Evolutionary conservation across 2,797 vertebrate genomes (phyloP), one percentile per base, ranked within the genome.

Genomic region (Betta splendens): DNA sequence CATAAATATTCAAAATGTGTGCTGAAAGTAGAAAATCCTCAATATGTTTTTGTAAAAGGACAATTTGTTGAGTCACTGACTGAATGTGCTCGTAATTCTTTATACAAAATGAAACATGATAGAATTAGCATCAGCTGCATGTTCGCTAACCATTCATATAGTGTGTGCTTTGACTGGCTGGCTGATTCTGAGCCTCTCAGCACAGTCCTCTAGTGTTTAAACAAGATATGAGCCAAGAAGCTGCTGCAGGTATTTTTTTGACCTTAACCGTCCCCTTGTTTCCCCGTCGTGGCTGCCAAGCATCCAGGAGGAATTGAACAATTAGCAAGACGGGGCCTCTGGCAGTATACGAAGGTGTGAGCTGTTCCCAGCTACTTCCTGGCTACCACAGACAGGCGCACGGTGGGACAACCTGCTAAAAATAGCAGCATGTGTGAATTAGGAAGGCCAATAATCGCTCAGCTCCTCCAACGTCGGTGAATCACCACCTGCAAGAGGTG

Each of bases 361-460:
- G 79, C 50, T 20, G 69, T 59, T 80, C 58, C 38, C 60, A 67
- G 64, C 72, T 20, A 79, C 81, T 77, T 88, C 83, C 83, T 84
- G 75, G 76, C 83, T 87, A 79, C 89, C 79, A 67, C 79, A 74
- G 67, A 63, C 77, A 81, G 83, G 81, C 83, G 72, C 86, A 72
- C 70, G 12, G 73, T 64, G 75, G 79, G 84, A 83, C 43, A 35
- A 38, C 33, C 15, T 5, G 46, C 80, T 72, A 73, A 78, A 89
- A 89, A 90, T 89, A 91, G 69, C 70, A 43, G 47, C 56, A 36
- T 21, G 67, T 58, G 53, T 63, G 70, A 81, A 56, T 72, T 32
- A 55, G 54, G 26, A 43, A 35, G 69, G 68, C 51, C 51, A 67
- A 51, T 63, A 49, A 61, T 39, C 9, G 2, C 57, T 40, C 64